Evolutionary conservation across 2,797 vertebrate genomes (phyloP).

Genomic region (Cryptoprocta ferox): DNA sequence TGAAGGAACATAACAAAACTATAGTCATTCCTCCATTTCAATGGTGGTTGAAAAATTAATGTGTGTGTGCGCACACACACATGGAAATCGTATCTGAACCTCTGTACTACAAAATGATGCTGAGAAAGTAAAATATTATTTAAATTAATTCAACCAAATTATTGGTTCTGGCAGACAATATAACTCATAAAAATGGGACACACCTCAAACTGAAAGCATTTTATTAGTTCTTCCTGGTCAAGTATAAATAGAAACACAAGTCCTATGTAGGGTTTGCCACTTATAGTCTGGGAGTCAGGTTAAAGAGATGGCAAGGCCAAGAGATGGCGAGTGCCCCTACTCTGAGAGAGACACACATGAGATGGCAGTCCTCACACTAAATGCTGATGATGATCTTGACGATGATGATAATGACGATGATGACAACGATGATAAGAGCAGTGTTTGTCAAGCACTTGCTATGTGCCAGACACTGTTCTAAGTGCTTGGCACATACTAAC

Average conservation of each 20-base stretch:
- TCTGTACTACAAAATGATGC: not conserved
- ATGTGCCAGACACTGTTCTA: not conserved
- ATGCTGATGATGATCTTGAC: not conserved
- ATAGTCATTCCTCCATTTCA: slow-evolving; percentile 19
- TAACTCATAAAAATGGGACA: not conserved
- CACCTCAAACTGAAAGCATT: not conserved
- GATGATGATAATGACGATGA: not conserved
- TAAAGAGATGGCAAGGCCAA: not conserved
- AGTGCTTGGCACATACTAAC: not conserved
- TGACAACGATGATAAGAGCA: not conserved
- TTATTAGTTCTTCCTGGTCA: not conserved
- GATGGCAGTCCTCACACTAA: not conserved
- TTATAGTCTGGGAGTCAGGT: not conserved
- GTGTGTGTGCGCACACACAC: not conserved
- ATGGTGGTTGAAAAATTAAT: not conserved
- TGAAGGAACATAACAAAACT: not conserved
- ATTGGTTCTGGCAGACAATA: not conserved
- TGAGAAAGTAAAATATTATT: slow-evolving; percentile 44
- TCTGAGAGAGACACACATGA: not conserved
- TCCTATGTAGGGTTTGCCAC: not conserved
- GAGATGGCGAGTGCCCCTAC: not conserved
- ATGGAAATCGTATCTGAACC: not conserved
- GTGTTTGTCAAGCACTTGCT: not conserved
- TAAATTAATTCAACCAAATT: slow-evolving; percentile 19
- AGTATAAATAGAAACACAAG: not conserved